These are phyloP conservation scores for Subanguina moxae DNA, from an alignment of 1,140 invertebrate species.

Conservation along the genomic window DNA sequence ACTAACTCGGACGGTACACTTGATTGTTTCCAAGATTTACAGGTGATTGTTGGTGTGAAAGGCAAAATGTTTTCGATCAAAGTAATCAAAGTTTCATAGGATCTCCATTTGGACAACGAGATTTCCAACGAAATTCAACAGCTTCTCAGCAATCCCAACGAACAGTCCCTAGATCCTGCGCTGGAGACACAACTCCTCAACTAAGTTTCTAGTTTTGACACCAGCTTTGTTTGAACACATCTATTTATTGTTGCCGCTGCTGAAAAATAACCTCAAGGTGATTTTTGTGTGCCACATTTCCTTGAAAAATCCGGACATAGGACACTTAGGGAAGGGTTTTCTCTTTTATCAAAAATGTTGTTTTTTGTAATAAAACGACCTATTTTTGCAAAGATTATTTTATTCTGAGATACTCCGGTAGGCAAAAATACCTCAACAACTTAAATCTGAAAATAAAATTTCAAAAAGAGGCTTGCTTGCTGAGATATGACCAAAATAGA, in stretches of 20 bases:
- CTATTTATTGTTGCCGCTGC: not conserved
- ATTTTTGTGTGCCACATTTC: too few species aligned
- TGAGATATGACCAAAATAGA: too few species aligned
- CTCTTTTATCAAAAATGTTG: too few species aligned
- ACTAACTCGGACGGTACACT: slow-evolving; percentile 39
- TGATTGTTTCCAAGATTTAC: slow-evolving; percentile 39
- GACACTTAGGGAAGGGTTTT: too few species aligned
- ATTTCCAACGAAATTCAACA: slow-evolving; percentile 41
- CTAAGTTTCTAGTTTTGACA: slow-evolving; percentile 13
- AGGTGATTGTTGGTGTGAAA: not conserved
- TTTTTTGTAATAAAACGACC: too few species aligned
- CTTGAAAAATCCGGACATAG: too few species aligned
- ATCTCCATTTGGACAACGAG: slow-evolving; percentile 40
- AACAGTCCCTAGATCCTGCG: slow-evolving; percentile 34
- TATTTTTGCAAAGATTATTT: too few species aligned
- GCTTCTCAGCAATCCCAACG: slow-evolving; percentile 33
- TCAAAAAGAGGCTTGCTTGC: too few species aligned
- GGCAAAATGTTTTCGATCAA: not conserved
- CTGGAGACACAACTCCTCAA: slow-evolving; percentile 41
- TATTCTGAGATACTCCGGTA: too few species aligned
- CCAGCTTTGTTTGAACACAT: not conserved
- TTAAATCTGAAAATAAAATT: too few species aligned
- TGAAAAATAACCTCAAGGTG: not conserved
- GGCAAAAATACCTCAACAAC: too few species aligned
- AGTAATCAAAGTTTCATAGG: slow-evolving; percentile 18